phyloP scores from a whole-genome alignment of 2,113 vertebrate genomes.

The Sylvietta virens region DNA sequence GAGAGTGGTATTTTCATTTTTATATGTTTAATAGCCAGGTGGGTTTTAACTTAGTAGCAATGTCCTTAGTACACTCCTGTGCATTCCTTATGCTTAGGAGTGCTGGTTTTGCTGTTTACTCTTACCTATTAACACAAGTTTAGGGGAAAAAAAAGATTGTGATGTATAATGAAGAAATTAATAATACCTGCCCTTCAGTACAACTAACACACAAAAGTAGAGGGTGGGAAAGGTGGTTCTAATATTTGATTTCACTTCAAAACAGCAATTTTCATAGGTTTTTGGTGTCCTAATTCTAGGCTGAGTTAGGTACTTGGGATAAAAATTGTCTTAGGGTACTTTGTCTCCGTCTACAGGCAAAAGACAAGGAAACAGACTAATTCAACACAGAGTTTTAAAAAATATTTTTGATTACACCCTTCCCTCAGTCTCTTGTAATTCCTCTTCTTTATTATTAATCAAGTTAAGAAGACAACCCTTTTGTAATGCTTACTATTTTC shows the following conservation, averaged over 20 bases:
- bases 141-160: fast-evolving
- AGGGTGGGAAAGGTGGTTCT: neutral
- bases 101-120: neutral
- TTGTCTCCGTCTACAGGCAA: neutral
- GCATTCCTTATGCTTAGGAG: neutral
- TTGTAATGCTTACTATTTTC: neutral
- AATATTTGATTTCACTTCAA: neutral
- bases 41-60: neutral
- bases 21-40: neutral
- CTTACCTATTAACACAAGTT: neutral
- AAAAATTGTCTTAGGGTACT: neutral
- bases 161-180: neutral
- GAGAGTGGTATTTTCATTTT: neutral
- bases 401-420: neutral
- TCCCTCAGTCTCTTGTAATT: neutral
- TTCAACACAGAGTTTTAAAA: neutral
- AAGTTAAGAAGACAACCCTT: neutral
- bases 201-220: neutral
- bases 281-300: neutral
- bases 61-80: neutral
- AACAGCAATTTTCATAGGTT: neutral
- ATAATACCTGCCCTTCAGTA: neutral
- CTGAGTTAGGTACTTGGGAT: neutral
- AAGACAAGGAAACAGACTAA: neutral
- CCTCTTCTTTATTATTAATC: neutral